These are phyloP conservation scores for Aphodius granarius DNA, from an alignment of 2,888 invertebrate species.

Conservation along the genomic window DNA sequence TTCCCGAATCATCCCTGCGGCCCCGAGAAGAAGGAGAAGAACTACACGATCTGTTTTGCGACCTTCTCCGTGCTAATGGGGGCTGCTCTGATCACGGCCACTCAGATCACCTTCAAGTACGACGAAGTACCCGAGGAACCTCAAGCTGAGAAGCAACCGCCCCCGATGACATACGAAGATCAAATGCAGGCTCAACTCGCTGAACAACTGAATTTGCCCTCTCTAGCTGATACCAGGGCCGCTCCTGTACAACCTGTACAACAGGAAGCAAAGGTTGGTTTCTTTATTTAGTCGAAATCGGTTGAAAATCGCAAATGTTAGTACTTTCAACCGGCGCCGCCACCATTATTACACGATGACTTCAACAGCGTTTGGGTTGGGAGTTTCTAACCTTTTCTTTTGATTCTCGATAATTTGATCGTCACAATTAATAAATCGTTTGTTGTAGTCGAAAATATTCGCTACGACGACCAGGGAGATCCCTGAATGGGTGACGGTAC, in stretches of 20 bases:
- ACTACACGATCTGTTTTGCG: constrained; percentile 98
- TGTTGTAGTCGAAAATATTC: constrained; percentile 80
- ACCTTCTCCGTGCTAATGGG: constrained; percentile 97
- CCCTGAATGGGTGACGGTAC: constrained; percentile 92
- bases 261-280: constrained; percentile 56
- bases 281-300: constrained; percentile 10
- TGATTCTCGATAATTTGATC: too few species aligned
- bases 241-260: constrained; percentile 53
- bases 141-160: constrained; percentile 43
- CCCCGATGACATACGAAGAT: constrained; percentile 67
- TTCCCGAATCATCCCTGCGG: constrained; percentile 93
- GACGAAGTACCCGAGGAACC: constrained; percentile 53
- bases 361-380: too few species aligned
- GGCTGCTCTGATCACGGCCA: constrained; percentile 88
- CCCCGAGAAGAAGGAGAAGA: constrained; percentile 89
- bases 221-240: constrained; percentile 69
- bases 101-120: constrained; percentile 79
- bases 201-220: constrained; percentile 79
- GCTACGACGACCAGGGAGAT: constrained; percentile 88
- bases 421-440: not conserved
- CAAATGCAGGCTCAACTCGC: constrained; percentile 82
- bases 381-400: too few species aligned
- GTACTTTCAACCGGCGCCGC: too few species aligned
- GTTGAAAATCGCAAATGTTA: too few species aligned
- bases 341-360: too few species aligned